These are phyloP conservation scores for Oscheius sp. DNA, from an alignment of 2,888 invertebrate species.

Conservation along the genomic window DNA sequence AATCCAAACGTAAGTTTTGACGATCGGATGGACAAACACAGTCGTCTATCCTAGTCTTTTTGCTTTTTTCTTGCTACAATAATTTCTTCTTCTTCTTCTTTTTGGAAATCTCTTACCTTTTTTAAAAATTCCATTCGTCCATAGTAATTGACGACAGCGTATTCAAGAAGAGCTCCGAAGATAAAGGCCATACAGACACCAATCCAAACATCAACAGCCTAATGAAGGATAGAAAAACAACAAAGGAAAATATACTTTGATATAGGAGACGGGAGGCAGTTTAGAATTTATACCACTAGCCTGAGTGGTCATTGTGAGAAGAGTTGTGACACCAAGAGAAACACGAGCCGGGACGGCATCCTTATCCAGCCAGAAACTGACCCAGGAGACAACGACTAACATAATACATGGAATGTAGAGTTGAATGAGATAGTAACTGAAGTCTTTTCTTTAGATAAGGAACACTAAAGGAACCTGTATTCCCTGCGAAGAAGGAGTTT, in stretches of 20 bases:
- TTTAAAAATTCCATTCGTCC: constrained; percentile 79
- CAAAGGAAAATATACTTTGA: constrained; percentile 58
- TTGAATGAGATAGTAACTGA: constrained; percentile 75
- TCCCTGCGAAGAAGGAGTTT: constrained; percentile 63
- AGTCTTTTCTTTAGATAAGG: constrained; percentile 18
- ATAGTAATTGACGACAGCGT: constrained; percentile 87
- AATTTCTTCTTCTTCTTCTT: constrained; percentile 72
- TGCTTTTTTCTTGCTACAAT: constrained; percentile 61
- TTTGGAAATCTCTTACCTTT: constrained; percentile 56
- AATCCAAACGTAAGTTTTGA: constrained; percentile 57
- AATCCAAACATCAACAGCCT: constrained; percentile 76
- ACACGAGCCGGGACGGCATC: constrained; percentile 70
- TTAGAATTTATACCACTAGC: constrained; percentile 78
- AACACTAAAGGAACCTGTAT: constrained; percentile 57
- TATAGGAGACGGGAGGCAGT: constrained; percentile 69
- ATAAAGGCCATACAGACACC: constrained; percentile 86
- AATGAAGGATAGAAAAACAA: not conserved
- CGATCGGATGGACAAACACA: constrained; percentile 66
- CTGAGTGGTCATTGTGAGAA: constrained; percentile 68
- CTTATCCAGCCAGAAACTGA: constrained; percentile 70
- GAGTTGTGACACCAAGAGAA: constrained; percentile 67
- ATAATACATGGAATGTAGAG: constrained; percentile 97
- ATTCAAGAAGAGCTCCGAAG: constrained; percentile 94
- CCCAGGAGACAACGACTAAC: constrained; percentile 80
- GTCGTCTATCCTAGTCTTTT: constrained; percentile 61